phyloP scores from a whole-genome alignment of 1,140 invertebrate species.

The Rhagoletis zephyria region DNA sequence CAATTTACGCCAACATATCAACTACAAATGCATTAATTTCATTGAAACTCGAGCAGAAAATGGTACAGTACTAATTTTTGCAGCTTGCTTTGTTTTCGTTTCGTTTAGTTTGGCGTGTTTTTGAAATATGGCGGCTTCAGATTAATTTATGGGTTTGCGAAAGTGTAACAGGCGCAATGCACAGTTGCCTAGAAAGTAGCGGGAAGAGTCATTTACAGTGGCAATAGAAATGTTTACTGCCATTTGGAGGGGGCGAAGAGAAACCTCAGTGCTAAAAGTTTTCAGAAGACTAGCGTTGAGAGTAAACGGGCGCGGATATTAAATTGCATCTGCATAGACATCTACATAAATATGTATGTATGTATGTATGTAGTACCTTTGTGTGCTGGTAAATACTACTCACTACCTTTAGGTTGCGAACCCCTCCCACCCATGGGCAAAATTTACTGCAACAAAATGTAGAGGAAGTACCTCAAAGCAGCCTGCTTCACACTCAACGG shows the following conservation, averaged over 20 bases:
- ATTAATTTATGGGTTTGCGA: constrained; percentile 53
- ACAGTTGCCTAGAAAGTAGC: background rate
- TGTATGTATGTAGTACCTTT: background rate
- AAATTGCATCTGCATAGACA: background rate
- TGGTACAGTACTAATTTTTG: background rate
- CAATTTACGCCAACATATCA: constrained; percentile 21
- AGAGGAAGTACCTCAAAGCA: background rate
- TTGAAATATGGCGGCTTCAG: constrained; percentile 52
- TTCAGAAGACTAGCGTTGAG: background rate
- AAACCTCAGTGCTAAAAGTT: background rate
- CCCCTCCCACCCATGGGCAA: background rate
- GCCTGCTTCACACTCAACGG: background rate
- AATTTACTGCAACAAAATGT: constrained; percentile 13
- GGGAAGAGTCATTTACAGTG: background rate
- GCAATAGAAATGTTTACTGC: constrained; percentile 11
- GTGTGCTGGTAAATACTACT: background rate
- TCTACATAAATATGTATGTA: too few relatives aligned
- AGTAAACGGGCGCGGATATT: background rate
- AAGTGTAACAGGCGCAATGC: background rate
- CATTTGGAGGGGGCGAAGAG: background rate
- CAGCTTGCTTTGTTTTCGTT: background rate
- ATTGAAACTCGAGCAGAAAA: constrained; percentile 31
- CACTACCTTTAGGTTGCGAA: too few relatives aligned
- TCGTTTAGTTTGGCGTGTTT: constrained; percentile 13
- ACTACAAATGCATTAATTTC: constrained; percentile 46